phyloP scores from a whole-genome alignment of 2,888 invertebrate species.

The Cerceris ruficornis region DNA sequence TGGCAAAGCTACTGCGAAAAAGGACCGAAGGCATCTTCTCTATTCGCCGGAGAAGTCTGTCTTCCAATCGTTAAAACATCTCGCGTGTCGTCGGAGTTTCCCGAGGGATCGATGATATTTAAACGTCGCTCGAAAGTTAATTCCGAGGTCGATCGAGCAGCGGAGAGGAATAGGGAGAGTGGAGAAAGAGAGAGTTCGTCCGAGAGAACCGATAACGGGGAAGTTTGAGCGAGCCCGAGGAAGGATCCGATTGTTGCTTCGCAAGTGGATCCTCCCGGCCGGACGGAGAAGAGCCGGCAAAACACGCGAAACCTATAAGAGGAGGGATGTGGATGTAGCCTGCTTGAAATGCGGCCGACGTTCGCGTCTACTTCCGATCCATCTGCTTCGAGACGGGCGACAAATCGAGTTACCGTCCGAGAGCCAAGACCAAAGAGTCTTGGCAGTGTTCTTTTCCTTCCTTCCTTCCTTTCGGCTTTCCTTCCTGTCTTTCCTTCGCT shows the following conservation, averaged over 20 bases:
- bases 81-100: neutral
- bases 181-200: neutral
- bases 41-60: too few species aligned
- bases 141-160: slow-evolving; percentile 22
- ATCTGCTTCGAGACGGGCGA: slow-evolving; percentile 79
- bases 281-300: slow-evolving; percentile 43
- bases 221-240: neutral
- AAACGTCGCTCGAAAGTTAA: slow-evolving; percentile 39
- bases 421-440: slow-evolving; percentile 76
- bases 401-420: slow-evolving; percentile 77
- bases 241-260: slow-evolving; percentile 52
- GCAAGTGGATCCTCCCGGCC: slow-evolving; percentile 27
- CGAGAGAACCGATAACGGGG: neutral
- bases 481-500: slow-evolving; percentile 18
- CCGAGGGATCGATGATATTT: slow-evolving; percentile 28
- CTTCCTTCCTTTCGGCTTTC: slow-evolving; percentile 53
- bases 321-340: slow-evolving; percentile 50
- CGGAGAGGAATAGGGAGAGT: too few species aligned
- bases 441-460: slow-evolving; percentile 66
- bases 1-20: too few species aligned
- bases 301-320: slow-evolving; percentile 48
- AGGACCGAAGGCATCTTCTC: too few species aligned
- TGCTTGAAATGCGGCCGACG: slow-evolving; percentile 76
- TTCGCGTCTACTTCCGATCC: slow-evolving; percentile 78
- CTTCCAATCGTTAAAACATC: too few species aligned